A percentile compares a stretch with the other conserved stretches of the same genome.
phyloP scores from a whole-genome alignment of 1,140 invertebrate species.

The Asobara japonica region DNA sequence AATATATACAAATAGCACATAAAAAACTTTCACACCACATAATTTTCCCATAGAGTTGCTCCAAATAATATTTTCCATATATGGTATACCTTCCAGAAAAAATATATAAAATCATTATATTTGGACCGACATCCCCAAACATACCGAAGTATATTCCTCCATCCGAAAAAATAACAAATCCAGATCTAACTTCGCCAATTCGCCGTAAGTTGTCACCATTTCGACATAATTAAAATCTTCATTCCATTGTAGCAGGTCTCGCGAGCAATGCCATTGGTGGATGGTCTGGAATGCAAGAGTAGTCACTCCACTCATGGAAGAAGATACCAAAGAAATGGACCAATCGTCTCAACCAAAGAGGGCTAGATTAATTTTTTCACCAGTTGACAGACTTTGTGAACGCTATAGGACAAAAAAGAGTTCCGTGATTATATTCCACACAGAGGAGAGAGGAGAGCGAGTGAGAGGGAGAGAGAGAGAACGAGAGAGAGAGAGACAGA shows the following conservation, averaged over 20 bases:
- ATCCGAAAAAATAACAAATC: neutral
- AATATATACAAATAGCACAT: too few species aligned
- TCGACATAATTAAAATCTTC: neutral
- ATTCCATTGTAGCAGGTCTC: neutral
- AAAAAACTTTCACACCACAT: too few species aligned
- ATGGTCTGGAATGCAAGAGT: neutral
- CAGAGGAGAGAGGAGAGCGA: too few species aligned
- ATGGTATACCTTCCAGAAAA: too few species aligned
- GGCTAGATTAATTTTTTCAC: neutral
- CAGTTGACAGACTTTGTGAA: neutral
- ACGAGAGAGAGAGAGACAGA: slow-evolving; percentile 6
- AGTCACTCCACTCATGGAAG: slow-evolving; percentile 23
- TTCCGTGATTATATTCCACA: slow-evolving; percentile 50
- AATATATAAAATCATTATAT: too few species aligned
- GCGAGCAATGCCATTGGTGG: neutral
- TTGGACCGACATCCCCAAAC: too few species aligned
- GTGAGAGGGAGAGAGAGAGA: neutral
- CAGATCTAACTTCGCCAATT: neutral
- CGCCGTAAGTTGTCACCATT: neutral
- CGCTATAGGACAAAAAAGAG: slow-evolving; percentile 46
- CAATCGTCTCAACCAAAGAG: neutral
- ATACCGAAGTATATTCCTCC: too few species aligned
- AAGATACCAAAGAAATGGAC: slow-evolving; percentile 55
- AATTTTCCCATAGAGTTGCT: too few species aligned
- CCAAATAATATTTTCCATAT: too few species aligned